Evolutionary conservation across 2,888 invertebrate genomes (phyloP), one percentile per base, ranked within the genome.

Genomic region (Silvanus unidentatus): DNA sequence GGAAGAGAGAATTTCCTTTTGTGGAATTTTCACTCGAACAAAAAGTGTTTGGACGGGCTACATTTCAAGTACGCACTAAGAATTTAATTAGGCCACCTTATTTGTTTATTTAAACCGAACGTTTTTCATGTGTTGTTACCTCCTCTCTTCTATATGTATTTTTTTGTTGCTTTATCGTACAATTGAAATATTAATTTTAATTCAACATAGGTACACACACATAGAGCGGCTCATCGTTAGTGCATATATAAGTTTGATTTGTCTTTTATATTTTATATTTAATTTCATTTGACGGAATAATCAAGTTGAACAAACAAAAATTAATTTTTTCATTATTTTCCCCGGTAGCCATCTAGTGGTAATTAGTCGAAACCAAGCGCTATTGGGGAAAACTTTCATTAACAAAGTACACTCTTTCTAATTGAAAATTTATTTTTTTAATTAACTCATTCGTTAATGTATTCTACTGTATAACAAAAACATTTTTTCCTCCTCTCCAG

Each of bases 351-450:
- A 60, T 61, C 62, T 61, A 60, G 48, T 57, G 53, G 59, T 61
- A 62, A 62, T 62, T 61, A 62, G 59, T 56, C 52, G 37, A 58
- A 59, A 59, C 58, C 49, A 15, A 37, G 37, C 45, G 54, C 50
- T 55, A 58, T 57, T 48, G 50, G 49, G 55, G 58, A 58, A 59
- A 60, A 62, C 55, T 63, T 64, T 63, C 64, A 63, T 64, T 63
- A 64, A 61, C 64, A 61, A 59, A 62, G 60, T 62, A 64, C 64
- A 64, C 62, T 62, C 57, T 55, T 58, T 59, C 62, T 62, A 63
- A 62, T 63, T 63, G 62, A 63, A 64, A 62, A 63, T 63, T 62
- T 60, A 61, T 62, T 62, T 63, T 64, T 64, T 64, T 63, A 63
- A 64, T 64, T 63, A 64, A 59, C 62, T 54, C 58, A 54, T 43